phyloP scores from a whole-genome alignment of 2,113 vertebrate genomes.

The Glareola pratincola region DNA sequence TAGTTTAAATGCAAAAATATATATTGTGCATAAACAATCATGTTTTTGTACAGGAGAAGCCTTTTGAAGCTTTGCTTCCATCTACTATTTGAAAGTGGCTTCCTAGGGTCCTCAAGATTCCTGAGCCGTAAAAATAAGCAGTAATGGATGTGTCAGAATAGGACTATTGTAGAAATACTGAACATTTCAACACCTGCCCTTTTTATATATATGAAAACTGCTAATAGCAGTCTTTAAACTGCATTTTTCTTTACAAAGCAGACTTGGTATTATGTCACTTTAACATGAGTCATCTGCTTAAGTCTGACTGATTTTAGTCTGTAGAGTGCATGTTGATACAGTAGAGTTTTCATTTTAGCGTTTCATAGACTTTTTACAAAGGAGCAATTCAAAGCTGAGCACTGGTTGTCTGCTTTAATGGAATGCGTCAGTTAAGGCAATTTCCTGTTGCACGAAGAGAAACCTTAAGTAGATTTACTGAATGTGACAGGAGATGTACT shows the following conservation, averaged over 20 bases:
- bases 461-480: conserved; percentile 61
- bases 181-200: neutral
- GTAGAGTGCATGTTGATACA: neutral
- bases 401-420: conserved; percentile 46
- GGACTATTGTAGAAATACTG: neutral
- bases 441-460: conserved; percentile 56
- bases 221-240: neutral
- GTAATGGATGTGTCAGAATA: neutral
- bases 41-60: neutral
- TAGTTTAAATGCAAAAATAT: neutral
- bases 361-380: conserved; percentile 39
- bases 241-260: neutral
- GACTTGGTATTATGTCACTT: neutral
- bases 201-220: neutral
- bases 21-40: neutral
- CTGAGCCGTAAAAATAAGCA: neutral
- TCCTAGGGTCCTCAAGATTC: neutral
- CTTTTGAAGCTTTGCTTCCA: neutral
- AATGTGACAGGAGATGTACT: conserved; percentile 31
- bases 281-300: neutral
- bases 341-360: neutral
- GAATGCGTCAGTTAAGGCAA: conserved; percentile 50
- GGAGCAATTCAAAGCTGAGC: conserved; percentile 37
- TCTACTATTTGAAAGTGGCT: neutral
- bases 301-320: neutral